phyloP scores from a whole-genome alignment of 1,140 invertebrate species.

The Drosophila subobscura region DNA sequence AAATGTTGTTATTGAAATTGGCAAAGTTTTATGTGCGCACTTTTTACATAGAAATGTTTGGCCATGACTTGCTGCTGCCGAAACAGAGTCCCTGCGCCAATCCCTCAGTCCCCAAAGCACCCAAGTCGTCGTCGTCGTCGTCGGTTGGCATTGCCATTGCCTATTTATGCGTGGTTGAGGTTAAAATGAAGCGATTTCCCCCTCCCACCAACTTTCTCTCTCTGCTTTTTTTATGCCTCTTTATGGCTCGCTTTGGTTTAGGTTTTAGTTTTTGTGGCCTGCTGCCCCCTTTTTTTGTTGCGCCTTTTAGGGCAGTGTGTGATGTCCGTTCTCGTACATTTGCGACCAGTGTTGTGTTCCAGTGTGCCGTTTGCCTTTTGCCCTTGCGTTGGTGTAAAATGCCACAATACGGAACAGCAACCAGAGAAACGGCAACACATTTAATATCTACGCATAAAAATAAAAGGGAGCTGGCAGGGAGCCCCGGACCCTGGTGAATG shows the following conservation, averaged over 20 bases:
- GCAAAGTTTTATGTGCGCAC: slow-evolving; percentile 76
- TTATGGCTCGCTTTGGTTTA: slow-evolving; percentile 18
- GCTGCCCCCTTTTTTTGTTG: slow-evolving; percentile 22
- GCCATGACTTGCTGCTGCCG: slow-evolving; percentile 73
- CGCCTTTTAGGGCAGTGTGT: slow-evolving; percentile 29
- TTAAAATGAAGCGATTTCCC: slow-evolving; percentile 50
- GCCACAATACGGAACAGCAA: slow-evolving; percentile 72
- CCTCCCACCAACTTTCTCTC: slow-evolving; percentile 20
- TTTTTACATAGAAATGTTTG: slow-evolving; percentile 78
- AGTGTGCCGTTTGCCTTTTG: slow-evolving; percentile 61
- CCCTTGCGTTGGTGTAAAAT: slow-evolving; percentile 72
- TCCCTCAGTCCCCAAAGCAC: slow-evolving; percentile 28
- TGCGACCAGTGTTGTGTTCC: slow-evolving; percentile 37
- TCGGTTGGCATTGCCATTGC: slow-evolving; percentile 27
- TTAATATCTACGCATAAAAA: slow-evolving; percentile 83
- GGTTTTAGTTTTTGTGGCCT: slow-evolving; percentile 9
- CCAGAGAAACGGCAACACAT: slow-evolving; percentile 69
- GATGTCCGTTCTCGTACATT: slow-evolving; percentile 65
- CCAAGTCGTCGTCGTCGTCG: slow-evolving; percentile 45
- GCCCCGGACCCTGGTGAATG: slow-evolving; percentile 34
- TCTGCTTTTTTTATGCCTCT: slow-evolving; percentile 19
- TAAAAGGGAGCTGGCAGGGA: slow-evolving; percentile 68
- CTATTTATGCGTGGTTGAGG: slow-evolving; percentile 74
- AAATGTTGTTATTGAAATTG: slow-evolving; percentile 81
- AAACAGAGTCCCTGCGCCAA: slow-evolving; percentile 18